Percentiles rank a stretch among this genome's conserved stretches.
Conservation (phyloP, 2,888 invertebrate genomes). For the Abrostola triplasia region DNA sequence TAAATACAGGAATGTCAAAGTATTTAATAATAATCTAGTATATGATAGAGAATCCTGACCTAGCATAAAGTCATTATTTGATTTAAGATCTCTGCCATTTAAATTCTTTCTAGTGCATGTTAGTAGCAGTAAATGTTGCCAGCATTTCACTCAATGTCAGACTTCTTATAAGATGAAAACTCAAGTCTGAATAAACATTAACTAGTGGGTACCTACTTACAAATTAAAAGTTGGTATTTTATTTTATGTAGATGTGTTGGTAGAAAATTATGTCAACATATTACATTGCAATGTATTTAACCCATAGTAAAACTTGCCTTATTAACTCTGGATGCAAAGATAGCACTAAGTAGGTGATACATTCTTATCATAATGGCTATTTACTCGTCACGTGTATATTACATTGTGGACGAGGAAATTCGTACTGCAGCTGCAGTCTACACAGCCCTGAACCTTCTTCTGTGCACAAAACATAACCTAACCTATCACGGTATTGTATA, state of each 20-base stretch:
- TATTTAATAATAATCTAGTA: too few relatives aligned
- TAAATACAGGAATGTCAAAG: too few relatives aligned
- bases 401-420: slow-evolving; percentile 9
- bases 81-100: too few relatives aligned
- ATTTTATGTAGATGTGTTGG: not conserved
- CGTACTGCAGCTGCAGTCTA: slow-evolving; percentile 29
- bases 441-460: slow-evolving; percentile 52
- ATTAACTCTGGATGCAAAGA: slow-evolving; percentile 33
- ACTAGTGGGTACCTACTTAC: not conserved
- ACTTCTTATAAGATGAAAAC: slow-evolving; percentile 15
- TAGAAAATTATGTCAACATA: slow-evolving; percentile 5
- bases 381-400: slow-evolving; percentile 38
- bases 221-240: not conserved
- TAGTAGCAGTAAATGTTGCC: not conserved
- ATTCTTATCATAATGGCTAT: slow-evolving; percentile 41
- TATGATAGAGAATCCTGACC: too few relatives aligned
- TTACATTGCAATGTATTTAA: slow-evolving; percentile 1
- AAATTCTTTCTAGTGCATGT: too few relatives aligned
- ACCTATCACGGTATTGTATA: slow-evolving; percentile 66
- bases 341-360: slow-evolving; percentile 19
- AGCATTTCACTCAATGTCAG: slow-evolving; percentile 9
- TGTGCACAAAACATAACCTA: slow-evolving; percentile 58
- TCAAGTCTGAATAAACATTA: not conserved
- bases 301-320: slow-evolving; percentile 1
- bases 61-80: too few relatives aligned